Evolutionary conservation across 2,797 vertebrate genomes (phyloP), one percentile per base, ranked within the genome.

Genomic region (Myiothlypis coronata): DNA sequence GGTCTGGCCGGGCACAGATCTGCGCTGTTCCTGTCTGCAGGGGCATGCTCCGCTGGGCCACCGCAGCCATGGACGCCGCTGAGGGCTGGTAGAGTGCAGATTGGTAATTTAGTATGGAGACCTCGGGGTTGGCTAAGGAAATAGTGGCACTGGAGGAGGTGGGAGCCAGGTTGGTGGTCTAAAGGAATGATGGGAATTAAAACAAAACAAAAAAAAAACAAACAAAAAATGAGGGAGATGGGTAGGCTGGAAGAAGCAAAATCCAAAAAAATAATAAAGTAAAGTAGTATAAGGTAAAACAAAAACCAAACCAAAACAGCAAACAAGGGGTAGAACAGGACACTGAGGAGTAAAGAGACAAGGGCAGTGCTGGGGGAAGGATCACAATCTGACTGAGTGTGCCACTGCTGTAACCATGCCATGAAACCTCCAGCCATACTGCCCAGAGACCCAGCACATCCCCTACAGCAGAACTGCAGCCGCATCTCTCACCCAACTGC

Each of bases 31-130:
- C 98, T 0, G 99, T 98, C 98, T 99, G 99, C 96, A 99, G 98
- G 90, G 99, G 99, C 98, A 99, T 98, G 97, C 98, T 99, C 98
- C 99, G 98, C 97, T 99, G 99, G 98, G 99, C 99, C 97, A 99
- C 99, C 28, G 99, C 99, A 88, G 99, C 99, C 99, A 99, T 99
- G 98, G 99, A 99, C 35, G 99, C 98, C 77, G 99, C 99, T 95
- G 99, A 98, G 97, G 99, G 98, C 99, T 99, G 99, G 99, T 98
- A 99, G 98, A 99, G 99, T 98, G 99, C 98, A 99, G 98, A 99
- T 98, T 98, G 99, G 99, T 99, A 99, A 98, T 99, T 99, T 98
- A 99, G 98, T 98, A 99, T 98, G 98, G 99, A 99, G 98, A 99
- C 98, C 97, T 99, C 98, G 3, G 99, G 98, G 98, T 99, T 99